Evolutionary conservation across 2,888 invertebrate genomes (phyloP).

Genomic region (Spicauda simplicius): DNA sequence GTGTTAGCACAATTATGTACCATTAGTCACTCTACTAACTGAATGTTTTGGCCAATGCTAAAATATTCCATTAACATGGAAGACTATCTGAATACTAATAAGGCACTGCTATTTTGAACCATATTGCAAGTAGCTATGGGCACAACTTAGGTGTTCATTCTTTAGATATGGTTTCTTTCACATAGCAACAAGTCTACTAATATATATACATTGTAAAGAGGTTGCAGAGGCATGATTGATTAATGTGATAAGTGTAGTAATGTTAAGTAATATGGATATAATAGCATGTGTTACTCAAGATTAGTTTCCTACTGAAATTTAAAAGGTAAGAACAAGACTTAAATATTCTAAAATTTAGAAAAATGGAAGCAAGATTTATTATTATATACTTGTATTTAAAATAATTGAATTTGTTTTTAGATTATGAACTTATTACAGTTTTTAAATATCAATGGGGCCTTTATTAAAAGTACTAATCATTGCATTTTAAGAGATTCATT

Average conservation of each 20-base stretch:
- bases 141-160: not conserved
- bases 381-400: too few species aligned
- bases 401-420: too few species aligned
- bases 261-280: not conserved
- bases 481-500: too few species aligned
- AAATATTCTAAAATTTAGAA: too few species aligned
- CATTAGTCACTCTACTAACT: not conserved
- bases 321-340: not conserved
- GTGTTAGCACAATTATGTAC: not conserved
- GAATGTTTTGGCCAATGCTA: not conserved
- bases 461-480: too few species aligned
- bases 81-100: not conserved
- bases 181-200: not conserved
- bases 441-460: too few species aligned
- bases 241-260: not conserved
- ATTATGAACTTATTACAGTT: too few species aligned
- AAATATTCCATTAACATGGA: not conserved
- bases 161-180: not conserved
- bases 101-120: not conserved
- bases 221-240: not conserved
- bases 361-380: too few species aligned
- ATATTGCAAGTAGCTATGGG: not conserved
- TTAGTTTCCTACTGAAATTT: not conserved
- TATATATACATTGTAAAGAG: not conserved
- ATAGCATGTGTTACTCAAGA: not conserved